phyloP scores from a whole-genome alignment of 1,140 invertebrate genomes.

The Drosophila tristis region DNA sequence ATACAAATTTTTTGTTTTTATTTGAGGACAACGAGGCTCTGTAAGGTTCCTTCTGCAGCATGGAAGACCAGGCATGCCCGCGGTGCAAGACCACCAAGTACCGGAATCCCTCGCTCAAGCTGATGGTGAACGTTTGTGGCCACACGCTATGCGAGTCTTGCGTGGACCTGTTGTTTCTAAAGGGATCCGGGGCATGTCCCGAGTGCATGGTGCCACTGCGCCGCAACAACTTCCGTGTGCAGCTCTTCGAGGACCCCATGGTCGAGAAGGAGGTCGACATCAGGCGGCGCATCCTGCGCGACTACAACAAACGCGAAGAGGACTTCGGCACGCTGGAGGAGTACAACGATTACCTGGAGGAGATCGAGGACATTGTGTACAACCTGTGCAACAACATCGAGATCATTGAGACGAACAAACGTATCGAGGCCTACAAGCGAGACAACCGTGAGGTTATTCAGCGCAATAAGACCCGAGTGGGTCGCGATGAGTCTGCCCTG shows the following conservation, averaged over 20 bases:
- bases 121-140: constrained; percentile 99
- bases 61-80: constrained; percentile 97
- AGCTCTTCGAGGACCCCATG: constrained; percentile 97
- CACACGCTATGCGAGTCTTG: constrained; percentile 96
- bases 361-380: constrained; percentile 95
- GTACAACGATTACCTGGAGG: constrained; percentile 97
- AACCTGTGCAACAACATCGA: constrained; percentile 97
- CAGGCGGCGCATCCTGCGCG: constrained; percentile 93
- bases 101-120: constrained; percentile 97
- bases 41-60: constrained; percentile 67
- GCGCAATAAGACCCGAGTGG: constrained; percentile 92
- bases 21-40: not conserved
- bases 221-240: constrained; percentile 95
- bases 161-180: constrained; percentile 82
- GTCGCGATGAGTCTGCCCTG: constrained; percentile 87
- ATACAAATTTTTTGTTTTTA: not conserved
- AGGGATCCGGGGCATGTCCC: constrained; percentile 96
- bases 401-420: constrained; percentile 94
- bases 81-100: constrained; percentile 99
- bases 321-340: constrained; percentile 92
- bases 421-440: constrained; percentile 97
- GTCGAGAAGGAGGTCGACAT: constrained; percentile 99
- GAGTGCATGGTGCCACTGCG: constrained; percentile 95
- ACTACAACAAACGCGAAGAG: constrained; percentile 96
- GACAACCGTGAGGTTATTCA: constrained; percentile 96